Base-by-base conservation (phyloP, 1,140 invertebrate species). In the Pseudomyrmex cubaensis region DNA sequence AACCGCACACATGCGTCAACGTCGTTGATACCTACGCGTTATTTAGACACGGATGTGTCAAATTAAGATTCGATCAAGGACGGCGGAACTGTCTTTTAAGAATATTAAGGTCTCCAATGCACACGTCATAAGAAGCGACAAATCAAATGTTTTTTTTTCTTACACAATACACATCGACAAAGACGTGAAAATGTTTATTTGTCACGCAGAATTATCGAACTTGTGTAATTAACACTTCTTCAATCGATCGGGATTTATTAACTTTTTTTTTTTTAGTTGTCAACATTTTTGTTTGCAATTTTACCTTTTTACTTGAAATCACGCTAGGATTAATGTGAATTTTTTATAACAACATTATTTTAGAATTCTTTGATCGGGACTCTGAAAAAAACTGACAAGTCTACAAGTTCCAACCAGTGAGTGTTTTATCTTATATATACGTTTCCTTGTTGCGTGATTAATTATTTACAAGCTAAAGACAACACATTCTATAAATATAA, bases 21-120 rank as follows among this genome's bases (percentile, higher is more conserved):
- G 13, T 59, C 64, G 17, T 59, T 48, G 35, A 70, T 56, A 35
- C 35, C 0, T 17, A 54, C 52, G 48, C 44, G 64, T 70, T 54
- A 70, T 57, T 78, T 59, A 78, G 12, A 25, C 5, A n/a, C 2
- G 15, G 52, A 48, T 70, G 44, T 25, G 20, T 15, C 52, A 59
- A 78, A 69, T 57, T 70, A 15, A 78, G 64, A 78, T 9, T 35
- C 48, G 22, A 63, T 52, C 73, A 35, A 46, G 59, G 73, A 63
- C 73, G 52, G 59, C 48, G 20, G 46, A 7, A 75, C 1, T 22
- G 8, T 52, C 73, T 76, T 76, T 76, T 52, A 63, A 22, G 48
- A 50, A 35, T 50, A 63, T 76, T 76, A 76, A 76, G 15, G 59
- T 46, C 12, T 17, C 59, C 9, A 15, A 54, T 22, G 63, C 59